phyloP scores from a whole-genome alignment of 35 echinoderm and acorn worm genomes.

The Acanthaster planci region DNA sequence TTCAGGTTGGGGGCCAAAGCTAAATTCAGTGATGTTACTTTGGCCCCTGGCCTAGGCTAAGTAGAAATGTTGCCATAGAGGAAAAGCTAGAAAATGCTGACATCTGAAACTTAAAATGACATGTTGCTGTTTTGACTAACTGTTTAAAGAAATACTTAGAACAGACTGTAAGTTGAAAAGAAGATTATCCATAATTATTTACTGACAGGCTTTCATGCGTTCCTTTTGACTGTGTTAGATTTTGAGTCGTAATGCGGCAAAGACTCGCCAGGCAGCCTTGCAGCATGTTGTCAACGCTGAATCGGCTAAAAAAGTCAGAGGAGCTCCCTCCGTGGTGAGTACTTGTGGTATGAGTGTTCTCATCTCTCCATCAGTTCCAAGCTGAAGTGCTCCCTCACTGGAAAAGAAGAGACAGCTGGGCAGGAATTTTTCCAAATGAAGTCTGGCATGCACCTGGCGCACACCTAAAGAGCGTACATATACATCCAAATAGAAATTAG shows the following conservation, averaged over 20 bases:
- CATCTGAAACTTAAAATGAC: background rate
- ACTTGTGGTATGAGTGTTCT: background rate
- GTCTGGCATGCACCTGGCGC: too few species aligned
- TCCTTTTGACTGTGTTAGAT: background rate
- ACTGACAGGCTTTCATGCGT: background rate
- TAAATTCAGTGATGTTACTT: too few species aligned
- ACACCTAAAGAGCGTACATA: too few species aligned
- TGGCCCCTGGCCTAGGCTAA: background rate
- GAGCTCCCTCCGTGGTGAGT: background rate
- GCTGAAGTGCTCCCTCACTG: too few species aligned
- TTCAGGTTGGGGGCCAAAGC: too few species aligned
- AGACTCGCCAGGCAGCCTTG: background rate
- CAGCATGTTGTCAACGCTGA: background rate
- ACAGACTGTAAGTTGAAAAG: background rate
- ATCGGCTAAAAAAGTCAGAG: background rate
- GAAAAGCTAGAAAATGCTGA: background rate
- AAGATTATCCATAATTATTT: background rate
- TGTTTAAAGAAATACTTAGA: background rate
- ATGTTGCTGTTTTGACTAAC: background rate
- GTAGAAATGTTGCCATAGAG: background rate
- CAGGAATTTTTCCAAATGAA: too few species aligned
- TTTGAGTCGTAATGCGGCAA: conserved; percentile 11
- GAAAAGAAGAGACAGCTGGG: too few species aligned
- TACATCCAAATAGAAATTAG: too few species aligned
- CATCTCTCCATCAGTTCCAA: background rate